Evolutionary conservation across 2,888 invertebrate genomes (phyloP), one percentile per base, ranked within the genome.

Genomic region (Merodon equestris): DNA sequence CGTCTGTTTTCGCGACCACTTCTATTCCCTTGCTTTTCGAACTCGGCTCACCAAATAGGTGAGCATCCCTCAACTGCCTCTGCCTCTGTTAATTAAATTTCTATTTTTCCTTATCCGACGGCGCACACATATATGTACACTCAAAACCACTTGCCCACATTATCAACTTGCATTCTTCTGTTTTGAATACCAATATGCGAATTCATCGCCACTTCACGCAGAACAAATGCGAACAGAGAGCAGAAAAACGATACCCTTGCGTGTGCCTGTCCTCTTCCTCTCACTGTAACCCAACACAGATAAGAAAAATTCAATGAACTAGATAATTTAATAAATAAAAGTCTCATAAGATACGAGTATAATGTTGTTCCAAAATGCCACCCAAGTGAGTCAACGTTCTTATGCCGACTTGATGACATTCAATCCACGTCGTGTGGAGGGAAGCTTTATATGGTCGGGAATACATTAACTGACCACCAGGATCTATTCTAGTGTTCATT

Each of bases 291-390:
- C 66, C 76, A 72, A 34, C 34, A 40, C 45, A 67, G 51, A 14
- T 50, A 45, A 56, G 45, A 17, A 36, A 72, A 51, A 77, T 47
- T 77, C 77, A 77, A 50, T 77, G 77, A 77, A 72, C 77, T 67
- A 73, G 57, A 72, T 77, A 77, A 77, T 77, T 73, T 67, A 77
- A 77, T 77, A 44, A 67, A 38, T 56, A 60, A 27, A 54, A 71
- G 18, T 34, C 42, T 13, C 27, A 38, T 40, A 50, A 64, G 51
- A 47, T 72, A 40, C 36, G 36, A 5, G 36, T 36, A 72, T 48
- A 61, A 77, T 70, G 42, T 45, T 47, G 63, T 7, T 27, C 27
- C 10, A 40, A 58, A 70, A 67, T 72, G 12, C 77, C 77, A 77
- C 77, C 77, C 77, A 77, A 67, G 77, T 72, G 57, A 61, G 61